phyloP scores from a whole-genome alignment of 2,888 invertebrate species.

The Latrodectus hesperus region DNA sequence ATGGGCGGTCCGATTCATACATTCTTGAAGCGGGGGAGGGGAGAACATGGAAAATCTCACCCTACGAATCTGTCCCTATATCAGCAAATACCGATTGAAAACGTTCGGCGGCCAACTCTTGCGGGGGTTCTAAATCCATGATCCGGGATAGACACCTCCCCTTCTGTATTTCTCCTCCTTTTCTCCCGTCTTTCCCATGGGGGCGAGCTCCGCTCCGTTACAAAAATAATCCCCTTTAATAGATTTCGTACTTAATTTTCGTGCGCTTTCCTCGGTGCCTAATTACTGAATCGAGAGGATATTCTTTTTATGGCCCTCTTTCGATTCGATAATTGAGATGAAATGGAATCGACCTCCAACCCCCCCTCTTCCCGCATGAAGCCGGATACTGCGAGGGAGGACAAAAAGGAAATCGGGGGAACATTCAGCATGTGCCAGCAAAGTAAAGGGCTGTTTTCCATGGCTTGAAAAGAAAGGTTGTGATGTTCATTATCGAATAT shows the following conservation, averaged over 20 bases:
- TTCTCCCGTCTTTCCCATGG: not conserved
- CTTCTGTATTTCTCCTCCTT: not conserved
- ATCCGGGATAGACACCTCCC: not conserved
- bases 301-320: constrained; percentile 32
- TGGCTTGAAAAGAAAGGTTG: not conserved
- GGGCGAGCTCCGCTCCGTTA: not conserved
- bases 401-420: not conserved
- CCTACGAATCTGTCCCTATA: not conserved
- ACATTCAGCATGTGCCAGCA: not conserved
- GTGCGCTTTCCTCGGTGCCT: constrained; percentile 3
- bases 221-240: constrained; percentile 42
- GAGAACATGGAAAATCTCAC: not conserved
- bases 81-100: not conserved
- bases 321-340: constrained; percentile 47
- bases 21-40: no score
- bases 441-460: not conserved
- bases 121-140: not conserved
- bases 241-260: constrained; percentile 59
- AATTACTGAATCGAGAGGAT: constrained; percentile 26
- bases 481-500: not conserved
- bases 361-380: not conserved
- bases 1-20: no score
- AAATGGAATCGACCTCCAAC: constrained; percentile 20
- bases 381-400: not conserved
- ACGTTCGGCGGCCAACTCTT: not conserved